Percentiles rank a stretch among this genome's conserved stretches.
Evolutionary conservation across 2,797 vertebrate genomes (phyloP).

Genomic region (Limosa lapponica): DNA sequence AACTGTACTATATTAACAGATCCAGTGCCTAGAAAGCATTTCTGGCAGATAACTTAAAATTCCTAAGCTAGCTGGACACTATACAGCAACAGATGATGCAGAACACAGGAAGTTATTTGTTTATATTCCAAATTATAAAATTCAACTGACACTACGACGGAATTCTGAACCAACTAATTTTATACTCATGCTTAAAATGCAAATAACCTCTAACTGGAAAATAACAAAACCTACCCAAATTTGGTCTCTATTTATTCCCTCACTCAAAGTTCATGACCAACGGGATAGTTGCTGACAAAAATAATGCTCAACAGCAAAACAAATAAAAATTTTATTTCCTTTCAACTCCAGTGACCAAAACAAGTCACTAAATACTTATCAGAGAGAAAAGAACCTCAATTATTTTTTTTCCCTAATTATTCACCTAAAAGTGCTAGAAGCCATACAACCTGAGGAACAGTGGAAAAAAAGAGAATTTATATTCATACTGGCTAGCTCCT

Average conservation of each 20-base stretch:
- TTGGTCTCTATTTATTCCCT: not conserved
- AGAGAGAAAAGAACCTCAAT: not conserved
- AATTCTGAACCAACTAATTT: not conserved
- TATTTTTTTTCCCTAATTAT: not conserved
- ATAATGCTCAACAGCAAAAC: not conserved
- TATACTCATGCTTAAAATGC: not conserved
- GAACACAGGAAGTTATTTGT: not conserved
- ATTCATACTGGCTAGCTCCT: not conserved
- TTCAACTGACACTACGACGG: not conserved
- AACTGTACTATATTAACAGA: not conserved
- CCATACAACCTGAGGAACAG: not conserved
- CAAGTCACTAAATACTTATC: not conserved
- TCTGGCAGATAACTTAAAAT: not conserved
- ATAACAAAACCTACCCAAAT: not conserved
- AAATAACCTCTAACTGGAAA: not conserved
- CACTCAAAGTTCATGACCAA: not conserved
- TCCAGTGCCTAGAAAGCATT: not conserved
- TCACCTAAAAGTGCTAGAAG: not conserved
- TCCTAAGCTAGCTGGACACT: not conserved
- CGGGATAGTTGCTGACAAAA: not conserved
- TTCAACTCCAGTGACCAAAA: not conserved
- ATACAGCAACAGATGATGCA: not conserved
- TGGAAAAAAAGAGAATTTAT: not conserved
- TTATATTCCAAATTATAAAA: constrained; percentile 7
- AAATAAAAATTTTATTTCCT: not conserved